These are phyloP conservation scores for Xanthostigma xanthostigma DNA, from an alignment of 2,888 invertebrate genomes.

Conservation along the genomic window DNA sequence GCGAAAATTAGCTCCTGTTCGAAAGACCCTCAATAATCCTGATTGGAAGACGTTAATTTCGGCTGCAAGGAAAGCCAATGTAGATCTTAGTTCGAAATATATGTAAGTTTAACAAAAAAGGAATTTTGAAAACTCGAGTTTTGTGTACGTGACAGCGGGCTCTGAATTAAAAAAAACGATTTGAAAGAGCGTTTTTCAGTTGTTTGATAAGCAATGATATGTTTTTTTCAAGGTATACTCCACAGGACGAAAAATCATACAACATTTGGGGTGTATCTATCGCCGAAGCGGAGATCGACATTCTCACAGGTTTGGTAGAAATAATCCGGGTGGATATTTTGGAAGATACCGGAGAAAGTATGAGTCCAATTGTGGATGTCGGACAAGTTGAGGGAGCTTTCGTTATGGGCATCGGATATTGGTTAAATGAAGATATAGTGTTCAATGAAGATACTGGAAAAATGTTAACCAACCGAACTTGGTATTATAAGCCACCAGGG, in stretches of 20 bases:
- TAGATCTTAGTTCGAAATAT: no score
- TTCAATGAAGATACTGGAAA: slow-evolving; percentile 48
- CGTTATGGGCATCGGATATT: slow-evolving; percentile 62
- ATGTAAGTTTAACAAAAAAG: no score
- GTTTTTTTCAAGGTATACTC: slow-evolving; percentile 13
- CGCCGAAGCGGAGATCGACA: slow-evolving; percentile 60
- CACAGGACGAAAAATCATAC: slow-evolving; percentile 36
- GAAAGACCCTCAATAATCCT: no score
- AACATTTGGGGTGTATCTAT: slow-evolving; percentile 46
- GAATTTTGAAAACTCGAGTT: no score
- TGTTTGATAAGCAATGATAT: no score
- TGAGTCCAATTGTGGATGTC: slow-evolving; percentile 57
- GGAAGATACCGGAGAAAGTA: slow-evolving; percentile 57
- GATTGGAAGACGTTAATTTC: no score
- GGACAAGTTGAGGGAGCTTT: slow-evolving; percentile 71
- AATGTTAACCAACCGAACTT: slow-evolving; percentile 59
- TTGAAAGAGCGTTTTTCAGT: no score
- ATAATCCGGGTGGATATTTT: slow-evolving; percentile 51
- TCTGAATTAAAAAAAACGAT: no score
- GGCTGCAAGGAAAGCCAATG: no score
- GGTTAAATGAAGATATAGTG: slow-evolving; percentile 55
- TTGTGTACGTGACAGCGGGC: no score
- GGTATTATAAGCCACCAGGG: slow-evolving; percentile 68
- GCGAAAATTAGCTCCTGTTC: no score
- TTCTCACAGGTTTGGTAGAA: slow-evolving; percentile 61